phyloP scores from a whole-genome alignment of 2,113 vertebrate species.

The Brachypteracias leptosomus region DNA sequence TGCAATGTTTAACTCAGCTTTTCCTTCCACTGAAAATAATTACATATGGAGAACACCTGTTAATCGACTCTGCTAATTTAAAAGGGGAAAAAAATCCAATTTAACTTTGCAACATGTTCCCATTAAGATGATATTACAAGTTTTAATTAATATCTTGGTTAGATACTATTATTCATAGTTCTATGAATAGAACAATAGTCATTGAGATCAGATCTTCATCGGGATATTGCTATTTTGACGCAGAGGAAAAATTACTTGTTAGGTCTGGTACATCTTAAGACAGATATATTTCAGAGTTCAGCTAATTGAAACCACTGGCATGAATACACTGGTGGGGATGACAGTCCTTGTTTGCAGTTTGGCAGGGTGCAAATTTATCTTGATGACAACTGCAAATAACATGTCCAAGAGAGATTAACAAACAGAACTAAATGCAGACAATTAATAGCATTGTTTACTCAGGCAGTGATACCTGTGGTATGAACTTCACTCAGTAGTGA shows the following conservation, averaged over 20 bases:
- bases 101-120: slow-evolving; percentile 21
- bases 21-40: slow-evolving; percentile 43
- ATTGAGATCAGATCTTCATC: background rate
- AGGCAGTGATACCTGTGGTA: background rate
- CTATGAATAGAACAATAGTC: background rate
- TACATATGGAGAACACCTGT: slow-evolving; percentile 47
- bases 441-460: slow-evolving; percentile 27
- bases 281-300: background rate
- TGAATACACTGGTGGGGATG: background rate
- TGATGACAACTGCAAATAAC: slow-evolving; percentile 26
- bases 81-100: slow-evolving; percentile 14
- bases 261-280: background rate
- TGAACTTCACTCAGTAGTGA: background rate
- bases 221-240: slow-evolving; percentile 7
- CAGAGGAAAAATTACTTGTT: background rate
- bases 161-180: slow-evolving; percentile 26
- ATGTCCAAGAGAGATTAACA: slow-evolving; percentile 2
- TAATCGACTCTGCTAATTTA: slow-evolving; percentile 58
- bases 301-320: background rate
- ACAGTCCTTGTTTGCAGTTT: slow-evolving; percentile 16
- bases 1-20: background rate
- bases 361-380: slow-evolving; percentile 8
- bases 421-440: slow-evolving; percentile 15
- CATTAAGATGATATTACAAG: slow-evolving; percentile 42
- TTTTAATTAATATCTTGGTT: slow-evolving; percentile 67